Base-by-base conservation (phyloP, 2,797 vertebrate species). In the Myripristis murdjan region DNA sequence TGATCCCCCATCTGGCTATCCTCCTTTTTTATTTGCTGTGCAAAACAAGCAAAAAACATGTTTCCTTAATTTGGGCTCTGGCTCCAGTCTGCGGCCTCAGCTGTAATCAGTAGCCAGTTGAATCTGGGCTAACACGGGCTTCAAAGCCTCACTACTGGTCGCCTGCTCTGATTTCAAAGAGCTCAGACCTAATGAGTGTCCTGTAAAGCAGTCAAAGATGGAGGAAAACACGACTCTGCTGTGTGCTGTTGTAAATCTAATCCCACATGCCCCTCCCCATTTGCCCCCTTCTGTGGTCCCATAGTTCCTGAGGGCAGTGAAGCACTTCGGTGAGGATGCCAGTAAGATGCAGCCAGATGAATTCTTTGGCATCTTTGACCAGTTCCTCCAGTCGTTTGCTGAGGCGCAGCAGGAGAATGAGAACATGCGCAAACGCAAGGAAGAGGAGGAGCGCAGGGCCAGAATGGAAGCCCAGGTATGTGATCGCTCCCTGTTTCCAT, bases 281-380 rank as follows among this genome's bases (percentile, higher is more conserved):
- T 58, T 75, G 58, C 48, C 77, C 73, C 43, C 41, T 35, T 70
- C 59, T 79, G 53, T 73, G 71, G 35, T 86, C 73, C 66, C 64
- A 14, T 89, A 99, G 98, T 99, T 98, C 87, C 82, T 93, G 62
- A 96, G 95, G 91, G 95, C 96, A 20, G 96, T 99, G 75, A 97
- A 96, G 91, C 96, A 98, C 93, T 99, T 99, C 10, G 97, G 97
- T 16, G 98, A 99, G 86, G 98, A 99, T 23, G 89, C 95, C 1
- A 87, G 91, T 55, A 98, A 96, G 93, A 97, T 97, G 79, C 98
- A 99, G 90, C 98, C 98, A 0, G 98, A 99, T 0, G 98, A 99
- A 93, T 99, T 99, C 95, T 99, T 99, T 2, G 97, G 98, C 76
- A 97, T 99, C 86, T 99, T 99, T 0, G 98, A 99, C 90, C 97